Conservation (phyloP, 2,888 invertebrate genomes). For the Noctua pronuba region DNA sequence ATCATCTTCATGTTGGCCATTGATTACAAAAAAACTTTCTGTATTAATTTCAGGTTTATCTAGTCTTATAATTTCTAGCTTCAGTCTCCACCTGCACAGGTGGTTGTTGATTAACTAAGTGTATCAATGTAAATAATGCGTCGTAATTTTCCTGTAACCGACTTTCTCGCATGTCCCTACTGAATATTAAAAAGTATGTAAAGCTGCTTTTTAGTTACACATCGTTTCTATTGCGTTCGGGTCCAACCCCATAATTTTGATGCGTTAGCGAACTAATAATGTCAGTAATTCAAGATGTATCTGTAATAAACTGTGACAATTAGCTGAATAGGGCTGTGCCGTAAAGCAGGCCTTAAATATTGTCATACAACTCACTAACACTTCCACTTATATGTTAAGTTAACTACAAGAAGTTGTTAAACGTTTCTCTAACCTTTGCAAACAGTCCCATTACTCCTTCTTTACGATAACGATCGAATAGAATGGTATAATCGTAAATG, state of each 20-base stretch:
- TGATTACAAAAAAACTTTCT: slow-evolving; percentile 22
- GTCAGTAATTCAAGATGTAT: slow-evolving; percentile 40
- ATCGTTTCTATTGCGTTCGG: slow-evolving; percentile 3
- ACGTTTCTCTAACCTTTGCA: slow-evolving; percentile 73
- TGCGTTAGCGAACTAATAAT: slow-evolving; percentile 29
- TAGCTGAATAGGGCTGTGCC: slow-evolving; percentile 30
- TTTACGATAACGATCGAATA: slow-evolving; percentile 72
- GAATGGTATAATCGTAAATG: slow-evolving; percentile 68
- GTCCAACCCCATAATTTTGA: slow-evolving; percentile 38
- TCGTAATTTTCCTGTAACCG: slow-evolving; percentile 60
- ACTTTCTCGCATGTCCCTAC: slow-evolving; percentile 28
- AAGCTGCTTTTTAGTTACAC: slow-evolving; percentile 23
- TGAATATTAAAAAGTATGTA: slow-evolving; percentile 41
- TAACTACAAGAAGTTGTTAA: slow-evolving; percentile 59
- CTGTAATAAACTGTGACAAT: slow-evolving; percentile 56
- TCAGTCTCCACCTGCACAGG: slow-evolving; percentile 52
- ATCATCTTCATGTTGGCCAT: slow-evolving; percentile 21
- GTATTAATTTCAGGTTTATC: slow-evolving; percentile 40
- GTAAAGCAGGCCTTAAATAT: slow-evolving; percentile 53
- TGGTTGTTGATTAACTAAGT: slow-evolving; percentile 50
- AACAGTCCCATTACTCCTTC: slow-evolving; percentile 70
- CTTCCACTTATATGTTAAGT: slow-evolving; percentile 57
- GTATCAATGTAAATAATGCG: slow-evolving; percentile 60
- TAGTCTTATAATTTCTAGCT: slow-evolving; percentile 45
- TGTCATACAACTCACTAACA: slow-evolving; percentile 45